Conservation (phyloP, 92 coral and sea anemone genomes). For the Umimayanthus kanabou region DNA sequence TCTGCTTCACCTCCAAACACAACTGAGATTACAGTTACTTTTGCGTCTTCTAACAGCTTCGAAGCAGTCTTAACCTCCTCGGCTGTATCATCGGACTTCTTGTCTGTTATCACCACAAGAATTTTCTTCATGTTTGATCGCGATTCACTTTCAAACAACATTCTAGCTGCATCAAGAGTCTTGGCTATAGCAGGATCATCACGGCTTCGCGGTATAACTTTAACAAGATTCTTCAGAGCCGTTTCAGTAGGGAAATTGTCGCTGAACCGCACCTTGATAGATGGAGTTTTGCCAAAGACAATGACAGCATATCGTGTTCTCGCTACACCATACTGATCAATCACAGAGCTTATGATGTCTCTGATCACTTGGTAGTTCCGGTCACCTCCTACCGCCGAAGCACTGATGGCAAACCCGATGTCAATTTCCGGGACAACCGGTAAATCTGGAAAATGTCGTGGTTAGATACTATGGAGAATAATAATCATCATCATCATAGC, state of each 20-base stretch:
- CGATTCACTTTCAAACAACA: constrained; percentile 55
- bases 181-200: constrained; percentile 28
- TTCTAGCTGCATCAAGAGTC: constrained; percentile 52
- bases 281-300: constrained; percentile 61
- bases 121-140: constrained; percentile 61
- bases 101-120: constrained; percentile 49
- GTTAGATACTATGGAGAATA: not conserved
- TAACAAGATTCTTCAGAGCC: constrained; percentile 39
- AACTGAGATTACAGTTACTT: constrained; percentile 57
- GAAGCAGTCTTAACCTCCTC: constrained; percentile 31
- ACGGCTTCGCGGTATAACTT: constrained; percentile 46
- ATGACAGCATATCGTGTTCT: constrained; percentile 69
- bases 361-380: constrained; percentile 68
- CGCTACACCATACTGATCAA: constrained; percentile 66
- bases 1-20: constrained; percentile 69
- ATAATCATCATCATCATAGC: no score
- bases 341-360: constrained; percentile 59
- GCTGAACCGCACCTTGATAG: constrained; percentile 59
- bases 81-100: constrained; percentile 32
- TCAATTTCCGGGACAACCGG: constrained; percentile 50
- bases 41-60: constrained; percentile 18
- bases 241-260: constrained; percentile 26
- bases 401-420: constrained; percentile 76
- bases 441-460: constrained; percentile 7
- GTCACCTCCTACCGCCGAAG: constrained; percentile 71